Evolutionary conservation across 2,888 invertebrate species (phyloP).

Genomic region (Micropterix aruncella): DNA sequence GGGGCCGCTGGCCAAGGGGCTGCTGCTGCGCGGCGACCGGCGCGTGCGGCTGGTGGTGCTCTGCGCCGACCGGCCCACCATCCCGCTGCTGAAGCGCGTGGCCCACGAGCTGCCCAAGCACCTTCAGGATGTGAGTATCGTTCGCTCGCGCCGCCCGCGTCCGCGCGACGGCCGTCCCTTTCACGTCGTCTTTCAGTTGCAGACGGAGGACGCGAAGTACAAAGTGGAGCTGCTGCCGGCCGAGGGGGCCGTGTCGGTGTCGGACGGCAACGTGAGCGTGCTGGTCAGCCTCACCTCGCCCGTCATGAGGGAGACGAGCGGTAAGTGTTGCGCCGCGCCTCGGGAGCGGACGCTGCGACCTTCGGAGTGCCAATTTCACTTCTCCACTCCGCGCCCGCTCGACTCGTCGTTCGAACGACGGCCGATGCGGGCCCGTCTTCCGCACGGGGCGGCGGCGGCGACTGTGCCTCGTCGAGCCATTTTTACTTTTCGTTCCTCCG

Average conservation of each 20-base stretch:
- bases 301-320: constrained; percentile 70
- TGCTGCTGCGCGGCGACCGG: constrained; percentile 80
- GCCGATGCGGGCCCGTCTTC: constrained; percentile 5
- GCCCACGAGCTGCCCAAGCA: constrained; percentile 73
- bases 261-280: constrained; percentile 66
- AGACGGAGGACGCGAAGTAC: constrained; percentile 62
- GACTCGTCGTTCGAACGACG: constrained; percentile 10
- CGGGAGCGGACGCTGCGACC: constrained; percentile 13
- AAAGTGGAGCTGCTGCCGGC: constrained; percentile 72
- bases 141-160: neutral
- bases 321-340: constrained; percentile 20
- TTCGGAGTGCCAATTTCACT: constrained; percentile 26
- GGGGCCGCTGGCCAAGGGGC: constrained; percentile 71
- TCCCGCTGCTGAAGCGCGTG: constrained; percentile 74
- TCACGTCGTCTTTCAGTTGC: too few relatives aligned
- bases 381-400: constrained; percentile 2
- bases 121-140: constrained; percentile 37
- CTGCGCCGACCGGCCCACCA: constrained; percentile 88
- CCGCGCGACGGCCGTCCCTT: neutral
- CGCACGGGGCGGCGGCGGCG: neutral
- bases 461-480: neutral
- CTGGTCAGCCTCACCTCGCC: constrained; percentile 88
- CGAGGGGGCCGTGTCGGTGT: constrained; percentile 73
- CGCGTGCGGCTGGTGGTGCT: constrained; percentile 87
- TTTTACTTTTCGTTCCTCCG: constrained; percentile 6